Base-by-base conservation (phyloP, 2,797 vertebrate genomes). In the Capromys pilorides region DNA sequence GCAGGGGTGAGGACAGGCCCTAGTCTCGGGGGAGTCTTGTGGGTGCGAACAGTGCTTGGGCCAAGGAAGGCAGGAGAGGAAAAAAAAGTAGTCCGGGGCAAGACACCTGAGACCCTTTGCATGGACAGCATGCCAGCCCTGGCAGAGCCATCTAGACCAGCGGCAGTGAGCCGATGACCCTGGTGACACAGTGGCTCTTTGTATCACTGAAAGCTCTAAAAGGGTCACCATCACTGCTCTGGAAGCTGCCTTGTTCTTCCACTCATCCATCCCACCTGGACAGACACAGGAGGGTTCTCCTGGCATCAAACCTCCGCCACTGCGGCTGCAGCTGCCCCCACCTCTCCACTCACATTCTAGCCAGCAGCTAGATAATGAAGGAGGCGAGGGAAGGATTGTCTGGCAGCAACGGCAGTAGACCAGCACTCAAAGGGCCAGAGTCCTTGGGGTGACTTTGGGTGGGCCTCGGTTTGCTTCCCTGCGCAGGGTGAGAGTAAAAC, bases 361-460 rank as follows among this genome's bases (percentile, higher is more conserved):
- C 2, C 3, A 16, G 31, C 87, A 7, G 24, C 69, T 0, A 36
- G 6, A 9, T 12, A n/a, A 45, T 14, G 69, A 18, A 39, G 0
- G 26, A 51, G 49, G 41, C 66, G 39, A 21, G 33, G 66, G 31
- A 83, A 69, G 57, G 7, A 12, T 1, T 12, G 14, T 45, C 71
- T 26, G n/a, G 82, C 10, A 92, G 45, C 59, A 71, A n/a, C 1
- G 61, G 69, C 59, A 90, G 45, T 1, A 86, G 54, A 31, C 39
- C 57, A 31, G 36, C 73, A 84, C 18, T 18, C 75, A 51, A 86
- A 57, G 39, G 28, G 24, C 51, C 61, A 36, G 24, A n/a, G 61
- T 28, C 24, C 88, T 39, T 49, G 80, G 24, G 61, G 19, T 10
- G 62, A 71, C 1, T n/a, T 22, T 57, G 6, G 22, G 26, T 28